Conservation (phyloP, 2,888 invertebrate species). For the Synanthedon vespiformis region DNA sequence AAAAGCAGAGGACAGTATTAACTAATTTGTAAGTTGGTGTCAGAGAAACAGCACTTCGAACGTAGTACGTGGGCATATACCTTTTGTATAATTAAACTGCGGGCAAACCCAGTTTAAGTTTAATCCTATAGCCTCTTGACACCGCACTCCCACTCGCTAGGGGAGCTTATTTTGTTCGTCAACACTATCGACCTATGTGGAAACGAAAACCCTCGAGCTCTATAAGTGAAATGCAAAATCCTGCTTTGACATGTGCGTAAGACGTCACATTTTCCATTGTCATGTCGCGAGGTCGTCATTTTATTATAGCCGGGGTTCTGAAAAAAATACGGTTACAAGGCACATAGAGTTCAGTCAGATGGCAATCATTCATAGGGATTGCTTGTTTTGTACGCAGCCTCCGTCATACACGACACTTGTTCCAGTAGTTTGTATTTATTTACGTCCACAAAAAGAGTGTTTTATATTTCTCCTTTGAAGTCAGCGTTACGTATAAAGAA, state of each 20-base stretch:
- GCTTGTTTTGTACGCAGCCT: constrained; percentile 51
- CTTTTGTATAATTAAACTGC: constrained; percentile 69
- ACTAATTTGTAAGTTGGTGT: constrained; percentile 55
- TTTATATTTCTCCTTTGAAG: constrained; percentile 19
- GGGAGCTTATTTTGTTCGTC: constrained; percentile 68
- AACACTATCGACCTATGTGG: constrained; percentile 63
- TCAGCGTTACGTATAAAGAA: too few relatives aligned
- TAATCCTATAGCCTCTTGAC: constrained; percentile 71
- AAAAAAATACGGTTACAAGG: constrained; percentile 40
- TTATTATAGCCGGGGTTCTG: constrained; percentile 32
- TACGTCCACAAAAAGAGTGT: constrained; percentile 29
- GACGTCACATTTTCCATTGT: constrained; percentile 41
- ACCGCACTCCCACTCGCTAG: constrained; percentile 51
- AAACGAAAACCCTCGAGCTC: constrained; percentile 46
- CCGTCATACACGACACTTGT: constrained; percentile 39
- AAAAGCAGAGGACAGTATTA: constrained; percentile 39
- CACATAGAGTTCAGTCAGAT: constrained; percentile 46
- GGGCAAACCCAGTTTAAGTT: constrained; percentile 67
- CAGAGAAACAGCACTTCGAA: constrained; percentile 40
- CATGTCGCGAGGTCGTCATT: constrained; percentile 18
- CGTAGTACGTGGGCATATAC: constrained; percentile 41
- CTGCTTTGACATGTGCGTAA: constrained; percentile 33
- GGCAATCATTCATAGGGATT: constrained; percentile 52
- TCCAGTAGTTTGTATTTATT: constrained; percentile 44
- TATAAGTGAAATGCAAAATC: constrained; percentile 43